Conservation (phyloP, 1,140 invertebrate genomes). For the Onthophagus taurus region DNA sequence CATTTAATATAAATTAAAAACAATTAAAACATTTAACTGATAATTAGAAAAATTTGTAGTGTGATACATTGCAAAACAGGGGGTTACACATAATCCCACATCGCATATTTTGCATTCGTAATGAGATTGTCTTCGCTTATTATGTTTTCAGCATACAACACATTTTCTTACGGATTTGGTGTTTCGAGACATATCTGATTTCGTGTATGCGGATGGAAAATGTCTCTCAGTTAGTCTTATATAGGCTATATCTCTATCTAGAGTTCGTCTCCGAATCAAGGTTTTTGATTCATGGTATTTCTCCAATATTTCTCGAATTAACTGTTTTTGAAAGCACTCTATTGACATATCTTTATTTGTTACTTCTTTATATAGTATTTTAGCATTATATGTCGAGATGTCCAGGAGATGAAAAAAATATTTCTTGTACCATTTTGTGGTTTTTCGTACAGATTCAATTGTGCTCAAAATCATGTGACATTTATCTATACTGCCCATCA, state of each 20-base stretch:
- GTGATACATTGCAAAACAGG: slow-evolving; percentile 3
- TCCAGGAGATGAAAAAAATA: slow-evolving; percentile 5
- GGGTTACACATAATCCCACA: background rate
- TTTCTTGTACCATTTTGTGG: slow-evolving; percentile 6
- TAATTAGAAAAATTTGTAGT: too few species aligned
- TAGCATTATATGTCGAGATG: background rate
- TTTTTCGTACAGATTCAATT: background rate
- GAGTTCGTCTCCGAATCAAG: background rate
- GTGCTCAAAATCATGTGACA: background rate
- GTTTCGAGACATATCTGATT: background rate
- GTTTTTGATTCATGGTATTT: background rate
- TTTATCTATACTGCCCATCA: background rate
- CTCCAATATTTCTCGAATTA: background rate
- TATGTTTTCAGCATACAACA: slow-evolving; percentile 1
- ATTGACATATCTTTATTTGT: background rate
- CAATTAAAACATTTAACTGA: too few species aligned
- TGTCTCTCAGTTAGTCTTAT: background rate
- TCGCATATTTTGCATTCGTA: background rate
- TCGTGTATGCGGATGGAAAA: background rate
- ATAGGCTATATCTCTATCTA: background rate
- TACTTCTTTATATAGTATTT: slow-evolving; percentile 1
- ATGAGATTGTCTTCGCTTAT: background rate
- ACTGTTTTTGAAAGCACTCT: background rate
- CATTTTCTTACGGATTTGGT: background rate
- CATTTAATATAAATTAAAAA: too few species aligned